Evolutionary conservation across 2,113 vertebrate species (phyloP).

Genomic region (Notiomystis cincta): DNA sequence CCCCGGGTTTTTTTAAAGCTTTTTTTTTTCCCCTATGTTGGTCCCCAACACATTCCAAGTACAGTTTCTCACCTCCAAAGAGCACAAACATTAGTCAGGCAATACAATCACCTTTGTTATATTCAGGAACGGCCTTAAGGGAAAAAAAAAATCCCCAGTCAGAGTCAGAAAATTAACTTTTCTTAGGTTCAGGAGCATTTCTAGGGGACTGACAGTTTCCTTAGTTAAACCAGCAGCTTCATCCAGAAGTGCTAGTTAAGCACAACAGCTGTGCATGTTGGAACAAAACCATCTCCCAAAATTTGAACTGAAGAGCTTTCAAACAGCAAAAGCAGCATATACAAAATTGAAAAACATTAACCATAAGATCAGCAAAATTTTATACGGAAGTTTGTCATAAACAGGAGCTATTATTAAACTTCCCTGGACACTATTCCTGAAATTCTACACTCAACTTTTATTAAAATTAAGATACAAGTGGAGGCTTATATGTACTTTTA

Average conservation of each 20-base stretch:
- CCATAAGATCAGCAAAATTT: not conserved
- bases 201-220: not conserved
- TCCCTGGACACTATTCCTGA: not conserved
- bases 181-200: not conserved
- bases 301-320: not conserved
- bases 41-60: not conserved
- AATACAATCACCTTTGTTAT: not conserved
- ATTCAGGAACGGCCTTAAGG: not conserved
- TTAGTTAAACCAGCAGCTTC: not conserved
- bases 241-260: not conserved
- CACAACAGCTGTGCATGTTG: not conserved
- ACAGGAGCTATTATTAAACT: not conserved
- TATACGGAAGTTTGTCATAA: not conserved
- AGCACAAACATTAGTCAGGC: not conserved
- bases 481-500: not conserved
- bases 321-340: not conserved
- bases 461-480: not conserved
- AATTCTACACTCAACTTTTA: not conserved
- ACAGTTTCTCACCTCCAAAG: not conserved
- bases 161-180: not conserved
- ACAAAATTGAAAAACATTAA: not conserved
- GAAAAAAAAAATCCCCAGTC: not conserved
- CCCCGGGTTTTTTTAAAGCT: accelerated
- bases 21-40: not conserved
- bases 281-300: not conserved